A percentile compares a stretch with the other conserved stretches of the same genome.
Evolutionary conservation across 2,888 invertebrate species (phyloP).

Genomic region (Latrodectus elegans): DNA sequence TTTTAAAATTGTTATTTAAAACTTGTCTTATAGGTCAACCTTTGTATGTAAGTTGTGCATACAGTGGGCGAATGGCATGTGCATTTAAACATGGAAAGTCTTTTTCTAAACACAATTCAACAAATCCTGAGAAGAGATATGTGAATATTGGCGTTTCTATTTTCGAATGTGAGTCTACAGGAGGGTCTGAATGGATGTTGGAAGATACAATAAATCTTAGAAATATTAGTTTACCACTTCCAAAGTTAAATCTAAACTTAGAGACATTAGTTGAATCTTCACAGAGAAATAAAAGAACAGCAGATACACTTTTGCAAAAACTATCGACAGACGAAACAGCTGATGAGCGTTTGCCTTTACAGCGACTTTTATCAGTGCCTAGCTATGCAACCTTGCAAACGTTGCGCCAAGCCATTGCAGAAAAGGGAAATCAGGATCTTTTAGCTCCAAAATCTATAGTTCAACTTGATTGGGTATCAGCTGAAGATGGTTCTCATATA

Average conservation of each 20-base stretch:
- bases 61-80: slow-evolving; percentile 97
- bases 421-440: slow-evolving; percentile 93
- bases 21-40: slow-evolving; percentile 82
- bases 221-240: slow-evolving; percentile 84
- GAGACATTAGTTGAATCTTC: slow-evolving; percentile 70
- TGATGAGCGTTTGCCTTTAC: slow-evolving; percentile 67
- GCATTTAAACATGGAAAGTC: slow-evolving; percentile 96
- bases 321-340: slow-evolving; percentile 66
- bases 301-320: slow-evolving; percentile 69
- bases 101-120: slow-evolving; percentile 86
- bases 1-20: background rate
- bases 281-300: slow-evolving; percentile 70
- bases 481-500: slow-evolving; percentile 98
- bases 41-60: slow-evolving; percentile 95
- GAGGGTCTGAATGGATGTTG: slow-evolving; percentile 89
- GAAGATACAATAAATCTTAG: slow-evolving; percentile 96
- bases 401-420: slow-evolving; percentile 88
- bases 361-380: slow-evolving; percentile 86
- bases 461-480: slow-evolving; percentile 98
- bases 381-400: slow-evolving; percentile 93
- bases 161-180: slow-evolving; percentile 99
- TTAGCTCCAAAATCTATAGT: slow-evolving; percentile 93
- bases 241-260: slow-evolving; percentile 68
- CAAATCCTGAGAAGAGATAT: slow-evolving; percentile 86
- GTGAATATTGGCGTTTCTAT: slow-evolving; percentile 95